Conservation (phyloP, 2,888 invertebrate species). For the Caradrina kadenii region DNA sequence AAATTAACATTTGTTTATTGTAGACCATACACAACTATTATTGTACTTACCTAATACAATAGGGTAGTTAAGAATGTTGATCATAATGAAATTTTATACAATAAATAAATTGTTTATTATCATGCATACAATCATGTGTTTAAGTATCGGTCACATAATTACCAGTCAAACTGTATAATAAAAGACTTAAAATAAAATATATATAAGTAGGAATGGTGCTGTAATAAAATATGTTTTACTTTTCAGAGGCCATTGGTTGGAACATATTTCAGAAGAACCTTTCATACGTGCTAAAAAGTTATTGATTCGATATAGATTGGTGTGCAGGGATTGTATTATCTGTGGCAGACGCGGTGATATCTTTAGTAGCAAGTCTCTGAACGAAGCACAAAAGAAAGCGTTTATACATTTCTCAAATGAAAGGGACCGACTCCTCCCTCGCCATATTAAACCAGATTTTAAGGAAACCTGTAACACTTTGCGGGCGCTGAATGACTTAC, state of each 20-base stretch:
- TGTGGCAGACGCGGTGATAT: conserved; percentile 24
- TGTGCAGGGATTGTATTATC: conserved; percentile 36
- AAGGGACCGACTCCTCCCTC: not conserved
- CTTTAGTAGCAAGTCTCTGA: not conserved
- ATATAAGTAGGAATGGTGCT: not conserved
- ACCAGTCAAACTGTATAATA: no score
- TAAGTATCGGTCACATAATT: no score
- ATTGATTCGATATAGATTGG: conserved; percentile 7
- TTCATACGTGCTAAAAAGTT: not conserved
- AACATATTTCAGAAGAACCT: not conserved
- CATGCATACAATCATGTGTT: no score
- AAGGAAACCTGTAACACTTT: conserved; percentile 22
- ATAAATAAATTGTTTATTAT: no score
- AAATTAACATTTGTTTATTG: no score
- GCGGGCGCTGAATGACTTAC: conserved; percentile 11
- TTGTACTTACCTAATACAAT: no score
- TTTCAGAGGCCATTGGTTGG: conserved; percentile 50
- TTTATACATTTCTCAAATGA: not conserved
- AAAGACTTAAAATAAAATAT: no score
- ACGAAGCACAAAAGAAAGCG: conserved; percentile 6
- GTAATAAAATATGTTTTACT: not conserved
- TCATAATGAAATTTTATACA: no score
- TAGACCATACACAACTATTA: no score
- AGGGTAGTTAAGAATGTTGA: no score
- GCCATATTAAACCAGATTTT: conserved; percentile 2